Percentiles rank a stretch among this genome's conserved stretches.
phyloP scores from a whole-genome alignment of 2,797 vertebrate genomes.

The Halcyon smyrnensis region DNA sequence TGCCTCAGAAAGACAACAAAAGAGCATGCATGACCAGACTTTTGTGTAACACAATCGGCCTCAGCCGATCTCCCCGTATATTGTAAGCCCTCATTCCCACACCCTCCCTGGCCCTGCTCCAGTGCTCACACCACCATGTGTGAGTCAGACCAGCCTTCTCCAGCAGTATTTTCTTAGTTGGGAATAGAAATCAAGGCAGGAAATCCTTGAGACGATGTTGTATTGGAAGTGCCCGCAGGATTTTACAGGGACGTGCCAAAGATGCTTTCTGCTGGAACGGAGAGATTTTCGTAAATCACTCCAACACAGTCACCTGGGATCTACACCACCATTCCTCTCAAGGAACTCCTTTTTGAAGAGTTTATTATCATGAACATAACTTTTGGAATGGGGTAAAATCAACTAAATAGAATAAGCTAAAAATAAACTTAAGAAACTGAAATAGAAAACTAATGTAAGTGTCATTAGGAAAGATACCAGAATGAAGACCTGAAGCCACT shows the following conservation, averaged over 20 bases:
- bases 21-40: background rate
- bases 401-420: background rate
- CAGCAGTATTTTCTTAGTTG: background rate
- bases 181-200: background rate
- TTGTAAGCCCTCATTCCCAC: background rate
- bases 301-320: background rate
- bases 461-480: rapidly evolving
- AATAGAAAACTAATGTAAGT: background rate
- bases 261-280: background rate
- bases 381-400: background rate
- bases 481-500: background rate
- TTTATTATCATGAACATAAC: background rate
- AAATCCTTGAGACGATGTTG: background rate
- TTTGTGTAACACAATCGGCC: background rate
- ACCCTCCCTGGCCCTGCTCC: background rate
- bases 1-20: conserved; percentile 5
- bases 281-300: background rate
- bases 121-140: rapidly evolving
- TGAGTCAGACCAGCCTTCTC: background rate
- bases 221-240: background rate
- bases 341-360: background rate
- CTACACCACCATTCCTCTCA: background rate
- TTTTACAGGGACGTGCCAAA: background rate
- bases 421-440: background rate
- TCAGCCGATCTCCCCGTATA: background rate